phyloP scores from a whole-genome alignment of 2,888 invertebrate species.

The Unio delphinus region DNA sequence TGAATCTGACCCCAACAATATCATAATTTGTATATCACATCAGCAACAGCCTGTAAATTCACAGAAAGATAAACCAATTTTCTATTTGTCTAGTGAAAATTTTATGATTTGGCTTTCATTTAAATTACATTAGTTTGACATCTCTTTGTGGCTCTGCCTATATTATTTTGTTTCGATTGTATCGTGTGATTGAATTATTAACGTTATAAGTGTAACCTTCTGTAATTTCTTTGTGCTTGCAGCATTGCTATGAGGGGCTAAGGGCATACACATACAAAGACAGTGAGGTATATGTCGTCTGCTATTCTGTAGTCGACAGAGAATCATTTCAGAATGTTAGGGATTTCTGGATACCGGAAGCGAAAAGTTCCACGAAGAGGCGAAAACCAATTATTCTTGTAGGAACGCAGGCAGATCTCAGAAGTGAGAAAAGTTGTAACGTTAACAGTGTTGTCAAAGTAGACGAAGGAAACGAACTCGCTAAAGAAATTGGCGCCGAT shows the following conservation, averaged over 20 bases:
- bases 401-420: conserved; percentile 50
- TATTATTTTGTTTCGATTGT: no score
- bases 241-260: conserved; percentile 49
- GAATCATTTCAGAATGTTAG: conserved; percentile 47
- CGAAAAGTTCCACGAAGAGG: conserved; percentile 38
- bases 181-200: no score
- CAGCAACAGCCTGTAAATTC: no score
- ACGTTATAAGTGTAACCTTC: no score
- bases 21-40: no score
- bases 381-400: conserved; percentile 49
- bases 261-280: conserved; percentile 54
- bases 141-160: no score
- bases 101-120: no score
- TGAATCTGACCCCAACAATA: no score
- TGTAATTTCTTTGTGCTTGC: conserved; percentile 9
- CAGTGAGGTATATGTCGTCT: conserved; percentile 54
- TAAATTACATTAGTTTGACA: no score
- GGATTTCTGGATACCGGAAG: conserved; percentile 54
- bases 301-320: conserved; percentile 51
- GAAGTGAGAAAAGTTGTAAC: conserved; percentile 6
- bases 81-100: no score
- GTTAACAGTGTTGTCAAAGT: conserved; percentile 12
- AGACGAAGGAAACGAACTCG: conserved; percentile 45
- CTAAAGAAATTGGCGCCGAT: conserved; percentile 47
- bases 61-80: no score